Base-by-base conservation (phyloP, 2,113 vertebrate genomes). In the Gallinago undulata region DNA sequence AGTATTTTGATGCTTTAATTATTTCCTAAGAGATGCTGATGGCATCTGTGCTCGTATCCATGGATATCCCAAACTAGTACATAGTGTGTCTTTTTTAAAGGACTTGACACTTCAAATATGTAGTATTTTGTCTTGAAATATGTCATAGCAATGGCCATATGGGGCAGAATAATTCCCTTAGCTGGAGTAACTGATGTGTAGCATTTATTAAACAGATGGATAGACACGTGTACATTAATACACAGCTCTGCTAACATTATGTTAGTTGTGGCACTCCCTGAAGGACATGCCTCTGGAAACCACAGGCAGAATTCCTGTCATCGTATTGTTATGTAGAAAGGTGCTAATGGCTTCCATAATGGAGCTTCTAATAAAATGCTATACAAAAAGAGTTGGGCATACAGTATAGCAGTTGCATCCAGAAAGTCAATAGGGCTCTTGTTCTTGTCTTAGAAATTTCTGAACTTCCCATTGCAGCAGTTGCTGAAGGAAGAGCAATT, bases 51-150 rank as follows among this genome's bases (percentile, higher is more conserved):
- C 73, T 91, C 57, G 23, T 57, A 82, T 64, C 50, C 60, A 48
- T 14, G 19, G 70, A 69, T 63, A 62, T 92, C 39, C 51, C 78
- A 81, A 95, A 78, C 56, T 53, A 64, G 48, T 76, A 81, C 8
- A 67, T 81, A 78, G 2, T 33, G 22, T 57, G 28, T 6, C 64
- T 75, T 57, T 89, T 94, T 66, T 35, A 72, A 94, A 81, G 66
- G 47, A 45, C 66, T 75, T 37, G 48, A 87, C 63, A 72, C 43
- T 45, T 79, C 47, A 90, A 89, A 80, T 90, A 84, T 62, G 83
- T 25, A 87, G 33, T 31, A 81, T 92, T 94, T 92, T 95, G 85
- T 56, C 79, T 83, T 89, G 77, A 96, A 97, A 94, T 82, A 56
- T 67, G 57, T 77, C 86, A 64, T 25, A 66, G 84, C 47, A 19